Base-by-base conservation (phyloP, 53 echinoderm and acorn worm genomes). In the Patiria pectinifera region DNA sequence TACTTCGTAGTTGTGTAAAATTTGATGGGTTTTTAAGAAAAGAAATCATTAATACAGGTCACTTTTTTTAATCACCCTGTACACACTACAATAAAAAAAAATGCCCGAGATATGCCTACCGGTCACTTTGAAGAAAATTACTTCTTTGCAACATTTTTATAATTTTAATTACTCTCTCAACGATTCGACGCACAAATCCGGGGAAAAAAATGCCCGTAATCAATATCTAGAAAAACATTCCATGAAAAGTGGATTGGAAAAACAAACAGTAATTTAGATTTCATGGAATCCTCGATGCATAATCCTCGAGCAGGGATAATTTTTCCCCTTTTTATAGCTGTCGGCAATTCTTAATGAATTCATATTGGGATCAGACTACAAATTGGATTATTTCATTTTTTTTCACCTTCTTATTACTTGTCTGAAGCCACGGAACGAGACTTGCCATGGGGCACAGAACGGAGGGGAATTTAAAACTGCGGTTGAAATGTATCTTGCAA, bases 321-420 rank as follows among this genome's bases (percentile, higher is more conserved):
- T 23, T 74, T n/a, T 70, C 16, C 21, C 21, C 35, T 12, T 4
- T 4, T 3, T 10, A 72, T 23, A 13, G 86, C 86, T 58, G 86
- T 53, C 86, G 86, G 86, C 74, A 16, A 23, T 86, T 58, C 23
- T n/a, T 86, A 86, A 86, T 86, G 75, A 74, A 48, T 86, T 86
- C 86, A 86, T 62, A 24, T 72, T 74, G 53, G 25, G 74, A 71
- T 86, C 86, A 86, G 48, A 62, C 74, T 21, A 22, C 10, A 78
- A 88, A 88, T 88, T 88, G 62, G 78, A 78, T 88, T 78, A 88
- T 61, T 59, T 35, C 35, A 35, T 35, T 35, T 35, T 35, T 48
- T 62, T 45, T 78, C 53, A 8, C 53, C 53, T 8, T 53, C 5
- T 58, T 11, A 35, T 78, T 13, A 78, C n/a, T 82, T 82, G 82